These are phyloP conservation scores for Celastrina argiolus DNA, from an alignment of 2,888 invertebrate species.

Conservation along the genomic window DNA sequence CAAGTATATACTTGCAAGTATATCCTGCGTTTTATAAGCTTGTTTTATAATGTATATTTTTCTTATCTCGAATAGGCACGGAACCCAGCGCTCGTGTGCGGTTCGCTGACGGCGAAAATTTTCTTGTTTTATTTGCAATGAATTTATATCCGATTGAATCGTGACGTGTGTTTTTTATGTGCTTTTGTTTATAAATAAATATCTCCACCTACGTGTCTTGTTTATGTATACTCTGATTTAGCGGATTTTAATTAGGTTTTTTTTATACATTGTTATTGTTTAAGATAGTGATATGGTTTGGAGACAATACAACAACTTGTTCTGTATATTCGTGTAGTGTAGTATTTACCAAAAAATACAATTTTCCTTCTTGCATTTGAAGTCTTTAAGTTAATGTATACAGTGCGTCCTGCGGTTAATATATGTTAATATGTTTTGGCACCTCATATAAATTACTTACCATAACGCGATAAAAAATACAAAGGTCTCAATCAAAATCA, in stretches of 20 bases:
- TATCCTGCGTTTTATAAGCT: no score
- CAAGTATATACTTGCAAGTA: no score
- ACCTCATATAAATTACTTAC: no score
- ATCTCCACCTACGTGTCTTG: conserved; percentile 2
- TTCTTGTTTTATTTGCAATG: not conserved
- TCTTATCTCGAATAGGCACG: not conserved
- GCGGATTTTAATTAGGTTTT: not conserved
- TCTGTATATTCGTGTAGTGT: no score
- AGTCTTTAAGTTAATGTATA: no score
- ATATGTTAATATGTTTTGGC: no score
- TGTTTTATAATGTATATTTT: no score
- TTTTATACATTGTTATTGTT: not conserved
- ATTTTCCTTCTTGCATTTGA: no score
- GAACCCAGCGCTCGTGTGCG: not conserved
- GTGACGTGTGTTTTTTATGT: conserved; percentile 7
- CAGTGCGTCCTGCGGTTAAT: no score
- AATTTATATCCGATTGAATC: conserved; percentile 18
- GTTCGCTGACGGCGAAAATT: not conserved
- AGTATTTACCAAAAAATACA: no score
- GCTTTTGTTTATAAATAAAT: conserved; percentile 15
- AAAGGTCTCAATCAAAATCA: no score
- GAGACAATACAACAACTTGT: not conserved
- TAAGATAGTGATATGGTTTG: not conserved
- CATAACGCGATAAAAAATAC: no score
- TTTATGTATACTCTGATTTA: not conserved